Evolutionary conservation across 2,888 invertebrate species (phyloP).

Genomic region (Microdon myrmicae): DNA sequence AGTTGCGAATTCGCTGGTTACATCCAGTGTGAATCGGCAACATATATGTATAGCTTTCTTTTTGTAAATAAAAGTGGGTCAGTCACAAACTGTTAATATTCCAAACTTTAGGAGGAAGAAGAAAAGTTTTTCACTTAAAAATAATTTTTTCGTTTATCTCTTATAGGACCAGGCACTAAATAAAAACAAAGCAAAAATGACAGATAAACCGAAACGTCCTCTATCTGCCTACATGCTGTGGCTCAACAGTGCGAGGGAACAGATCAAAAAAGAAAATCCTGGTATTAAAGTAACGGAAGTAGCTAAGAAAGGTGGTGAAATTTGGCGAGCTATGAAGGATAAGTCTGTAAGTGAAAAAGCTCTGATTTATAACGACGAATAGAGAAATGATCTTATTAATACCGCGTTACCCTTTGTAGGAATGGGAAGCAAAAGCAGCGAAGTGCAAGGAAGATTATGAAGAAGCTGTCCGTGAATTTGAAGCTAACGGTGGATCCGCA

Average conservation of each 20-base stretch:
- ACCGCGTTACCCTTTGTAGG: constrained; percentile 64
- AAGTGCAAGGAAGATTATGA: constrained; percentile 90
- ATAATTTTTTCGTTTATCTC: no score
- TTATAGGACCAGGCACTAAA: no score
- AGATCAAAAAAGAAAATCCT: constrained; percentile 87
- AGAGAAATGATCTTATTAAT: neutral
- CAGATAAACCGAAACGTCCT: constrained; percentile 91
- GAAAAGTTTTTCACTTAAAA: constrained; percentile 1
- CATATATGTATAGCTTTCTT: no score
- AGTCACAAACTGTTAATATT: no score
- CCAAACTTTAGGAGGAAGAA: no score
- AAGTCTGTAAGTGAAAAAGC: constrained; percentile 75
- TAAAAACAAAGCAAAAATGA: constrained; percentile 72
- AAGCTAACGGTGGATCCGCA: constrained; percentile 77
- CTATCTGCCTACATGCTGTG: constrained; percentile 93
- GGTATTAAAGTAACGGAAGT: constrained; percentile 90
- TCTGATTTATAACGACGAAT: neutral
- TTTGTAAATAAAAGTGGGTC: no score
- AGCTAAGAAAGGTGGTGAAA: constrained; percentile 91
- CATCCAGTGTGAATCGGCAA: no score
- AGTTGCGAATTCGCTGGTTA: no score
- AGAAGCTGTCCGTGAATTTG: constrained; percentile 88
- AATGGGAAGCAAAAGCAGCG: constrained; percentile 91
- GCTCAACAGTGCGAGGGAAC: constrained; percentile 86
- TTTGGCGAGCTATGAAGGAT: constrained; percentile 89